Percentiles rank a stretch among this genome's conserved stretches.
Evolutionary conservation across 2,113 vertebrate species (phyloP).

Genomic region (Reinhardtius hippoglossoides): DNA sequence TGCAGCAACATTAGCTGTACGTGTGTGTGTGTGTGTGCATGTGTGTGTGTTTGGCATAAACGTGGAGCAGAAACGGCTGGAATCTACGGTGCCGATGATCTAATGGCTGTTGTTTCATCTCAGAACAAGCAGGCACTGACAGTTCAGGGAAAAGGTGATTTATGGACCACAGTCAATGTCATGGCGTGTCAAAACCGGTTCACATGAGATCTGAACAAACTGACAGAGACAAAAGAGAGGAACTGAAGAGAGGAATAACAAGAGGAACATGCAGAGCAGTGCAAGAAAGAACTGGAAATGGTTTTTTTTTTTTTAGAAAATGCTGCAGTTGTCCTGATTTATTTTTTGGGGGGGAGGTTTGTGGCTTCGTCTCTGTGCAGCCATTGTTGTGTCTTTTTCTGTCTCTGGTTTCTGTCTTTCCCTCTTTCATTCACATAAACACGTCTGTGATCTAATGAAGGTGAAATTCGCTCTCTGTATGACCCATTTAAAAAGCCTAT

Average conservation of each 20-base stretch:
- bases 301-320: background rate
- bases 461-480: slow-evolving; percentile 84
- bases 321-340: slow-evolving; percentile 4
- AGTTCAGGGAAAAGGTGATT: slow-evolving; percentile 77
- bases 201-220: slow-evolving; percentile 58
- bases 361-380: background rate
- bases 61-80: slow-evolving; percentile 65
- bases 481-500: slow-evolving; percentile 92
- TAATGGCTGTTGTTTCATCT: slow-evolving; percentile 83
- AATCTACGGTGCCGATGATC: slow-evolving; percentile 73
- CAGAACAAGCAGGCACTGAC: slow-evolving; percentile 73
- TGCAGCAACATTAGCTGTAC: slow-evolving; percentile 28
- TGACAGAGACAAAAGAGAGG: slow-evolving; percentile 8
- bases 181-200: slow-evolving; percentile 63
- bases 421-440: slow-evolving; percentile 9
- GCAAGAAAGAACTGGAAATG: slow-evolving; percentile 40
- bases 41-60: slow-evolving; percentile 46
- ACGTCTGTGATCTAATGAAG: slow-evolving; percentile 56
- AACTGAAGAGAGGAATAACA: slow-evolving; percentile 15
- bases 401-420: background rate
- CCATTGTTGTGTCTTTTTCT: slow-evolving; percentile 6
- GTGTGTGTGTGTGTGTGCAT: slow-evolving; percentile 1
- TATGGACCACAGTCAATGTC: slow-evolving; percentile 75
- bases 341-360: background rate
- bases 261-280: slow-evolving; percentile 31